Evolutionary conservation across 2,113 vertebrate species (phyloP).

Genomic region (Nansenia antarctica): DNA sequence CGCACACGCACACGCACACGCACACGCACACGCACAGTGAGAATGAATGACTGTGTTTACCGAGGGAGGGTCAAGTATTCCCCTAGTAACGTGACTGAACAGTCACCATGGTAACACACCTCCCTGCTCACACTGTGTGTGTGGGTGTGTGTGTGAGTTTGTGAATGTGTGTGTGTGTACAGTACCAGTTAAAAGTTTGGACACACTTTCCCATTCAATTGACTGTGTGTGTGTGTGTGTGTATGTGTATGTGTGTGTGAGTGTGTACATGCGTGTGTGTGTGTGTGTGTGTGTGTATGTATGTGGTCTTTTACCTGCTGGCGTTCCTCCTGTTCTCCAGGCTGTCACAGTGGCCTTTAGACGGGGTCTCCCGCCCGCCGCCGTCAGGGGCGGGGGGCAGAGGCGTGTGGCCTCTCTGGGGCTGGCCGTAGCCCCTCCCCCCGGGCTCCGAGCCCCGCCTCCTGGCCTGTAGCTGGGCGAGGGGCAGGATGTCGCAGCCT

Average conservation of each 20-base stretch:
- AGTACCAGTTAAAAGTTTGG: no score
- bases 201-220: conserved; percentile 1
- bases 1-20: neutral
- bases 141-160: neutral
- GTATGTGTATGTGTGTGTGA: neutral
- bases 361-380: conserved; percentile 33
- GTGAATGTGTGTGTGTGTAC: neutral
- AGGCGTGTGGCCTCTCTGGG: conserved; percentile 33
- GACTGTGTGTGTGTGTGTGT: neutral
- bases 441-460: conserved; percentile 69
- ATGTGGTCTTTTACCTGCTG: conserved; percentile 64
- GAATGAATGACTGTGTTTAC: neutral
- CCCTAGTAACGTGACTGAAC: neutral
- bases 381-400: conserved; percentile 60
- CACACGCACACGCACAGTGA: conserved; percentile 13
- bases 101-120: neutral
- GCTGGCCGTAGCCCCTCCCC: conserved; percentile 35
- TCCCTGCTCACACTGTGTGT: neutral
- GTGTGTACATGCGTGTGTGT: conserved; percentile 10
- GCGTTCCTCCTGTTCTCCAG: conserved; percentile 64
- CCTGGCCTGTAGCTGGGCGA: conserved; percentile 80
- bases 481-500: conserved; percentile 76
- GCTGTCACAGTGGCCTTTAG: conserved; percentile 51
- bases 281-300: conserved; percentile 8
- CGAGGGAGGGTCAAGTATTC: neutral